Evolutionary conservation across 1,140 invertebrate genomes (phyloP), one percentile per base, ranked within the genome.

Genomic region (Tetragnatha versicolor): DNA sequence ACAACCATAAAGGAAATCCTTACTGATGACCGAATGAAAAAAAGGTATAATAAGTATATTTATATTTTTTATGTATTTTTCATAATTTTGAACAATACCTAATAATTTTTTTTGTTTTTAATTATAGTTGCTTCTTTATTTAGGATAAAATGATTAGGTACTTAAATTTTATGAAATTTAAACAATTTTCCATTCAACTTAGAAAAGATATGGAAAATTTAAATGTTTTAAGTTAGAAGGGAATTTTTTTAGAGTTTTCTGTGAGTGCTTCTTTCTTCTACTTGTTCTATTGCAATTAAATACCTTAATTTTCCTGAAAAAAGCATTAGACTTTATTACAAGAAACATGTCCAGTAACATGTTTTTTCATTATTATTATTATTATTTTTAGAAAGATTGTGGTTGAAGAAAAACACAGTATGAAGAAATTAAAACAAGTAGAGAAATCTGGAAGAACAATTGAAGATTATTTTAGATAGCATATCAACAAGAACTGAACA

Each of bases 1-100:
- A 33, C 31, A 3, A 25, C 66, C 22, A 70, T 79, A n/a, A 79
- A 58, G 42, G 58, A 79, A 72, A 70, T 79, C 39, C 33, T 76
- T 17, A 20, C 58, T 51, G 60, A 76, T 2, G 72, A 65, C 17
- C 6, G 5, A 35, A 2, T 17, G 35, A 9, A 5, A 2, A 14
- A 14, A 2, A 53, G 20, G 3, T 25, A 51, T 20, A 55, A 29
- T 20, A 49, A 25, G 33, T 37, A 35, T 29, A 45, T 14, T 10
- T 45, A 27, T 29, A 2, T 31, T 29, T 22, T 27, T 12, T 60
- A 31, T 29, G 9, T 65, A 3, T 65, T 65, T 22, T 17, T 31
- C 7, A 65, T 7, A 25, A 4, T 33, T 14, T 33, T 33, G 61
- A 29, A 17, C n/a, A 65, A 9, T 42, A 25, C 2, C 0, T 39